Evolutionary conservation across 2,113 vertebrate species (phyloP).

Genomic region (Emydura subglobosa): DNA sequence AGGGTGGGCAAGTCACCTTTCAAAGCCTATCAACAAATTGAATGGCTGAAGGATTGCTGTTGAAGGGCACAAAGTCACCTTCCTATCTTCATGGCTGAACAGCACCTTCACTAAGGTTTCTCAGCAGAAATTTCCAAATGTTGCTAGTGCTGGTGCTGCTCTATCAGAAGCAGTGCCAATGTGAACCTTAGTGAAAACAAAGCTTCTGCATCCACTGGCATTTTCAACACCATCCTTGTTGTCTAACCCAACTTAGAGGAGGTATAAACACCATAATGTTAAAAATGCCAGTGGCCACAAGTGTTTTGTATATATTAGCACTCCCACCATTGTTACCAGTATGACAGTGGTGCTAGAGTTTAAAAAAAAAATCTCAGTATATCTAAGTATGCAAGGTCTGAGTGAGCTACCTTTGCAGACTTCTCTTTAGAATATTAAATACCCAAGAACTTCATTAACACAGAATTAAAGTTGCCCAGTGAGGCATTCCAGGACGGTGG

Average conservation of each 20-base stretch:
- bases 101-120: neutral
- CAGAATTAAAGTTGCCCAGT: neutral
- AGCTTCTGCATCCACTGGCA: neutral
- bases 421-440: neutral
- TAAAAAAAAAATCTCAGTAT: conserved; percentile 1
- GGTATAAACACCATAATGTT: neutral
- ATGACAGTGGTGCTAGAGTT: neutral
- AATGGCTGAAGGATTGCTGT: neutral
- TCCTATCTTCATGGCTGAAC: neutral
- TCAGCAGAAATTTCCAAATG: neutral
- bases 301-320: neutral
- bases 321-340: neutral
- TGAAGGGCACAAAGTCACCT: neutral
- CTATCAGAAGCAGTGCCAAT: neutral
- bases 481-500: fast-evolving
- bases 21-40: neutral
- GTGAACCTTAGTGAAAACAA: neutral
- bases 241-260: neutral
- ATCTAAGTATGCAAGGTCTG: neutral
- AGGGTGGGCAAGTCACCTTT: neutral
- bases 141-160: neutral
- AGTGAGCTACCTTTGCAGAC: neutral
- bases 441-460: neutral
- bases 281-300: neutral
- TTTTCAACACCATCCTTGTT: conserved; percentile 6